phyloP scores from a whole-genome alignment of 2,113 vertebrate genomes.

The Malurus melanocephalus region DNA sequence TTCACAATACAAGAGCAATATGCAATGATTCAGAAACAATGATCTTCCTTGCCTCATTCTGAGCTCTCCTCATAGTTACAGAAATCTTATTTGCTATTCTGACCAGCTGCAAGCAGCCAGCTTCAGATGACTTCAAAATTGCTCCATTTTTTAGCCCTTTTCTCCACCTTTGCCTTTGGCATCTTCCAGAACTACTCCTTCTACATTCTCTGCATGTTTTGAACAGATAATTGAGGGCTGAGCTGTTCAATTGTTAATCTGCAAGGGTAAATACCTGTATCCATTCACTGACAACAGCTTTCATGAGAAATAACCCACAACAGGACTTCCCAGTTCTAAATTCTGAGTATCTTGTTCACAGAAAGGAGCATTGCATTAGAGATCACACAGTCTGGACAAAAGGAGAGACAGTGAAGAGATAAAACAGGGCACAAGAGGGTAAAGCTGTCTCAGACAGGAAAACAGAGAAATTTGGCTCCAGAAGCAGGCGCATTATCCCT shows the following conservation, averaged over 20 bases:
- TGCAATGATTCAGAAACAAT: neutral
- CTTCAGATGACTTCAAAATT: neutral
- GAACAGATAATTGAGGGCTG: neutral
- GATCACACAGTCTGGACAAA: neutral
- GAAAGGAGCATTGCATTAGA: neutral
- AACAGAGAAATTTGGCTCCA: neutral
- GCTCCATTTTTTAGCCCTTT: neutral
- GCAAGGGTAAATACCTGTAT: neutral
- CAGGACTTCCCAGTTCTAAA: neutral
- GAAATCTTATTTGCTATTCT: neutral
- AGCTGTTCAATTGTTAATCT: neutral
- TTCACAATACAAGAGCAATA: neutral
- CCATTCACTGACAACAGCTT: neutral
- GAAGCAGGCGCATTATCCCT: neutral
- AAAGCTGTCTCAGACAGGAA: neutral
- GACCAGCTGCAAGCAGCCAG: neutral
- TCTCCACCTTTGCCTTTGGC: constrained; percentile 14
- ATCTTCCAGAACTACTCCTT: neutral
- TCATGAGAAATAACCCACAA: neutral
- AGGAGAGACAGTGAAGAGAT: neutral
- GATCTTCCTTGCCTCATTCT: neutral
- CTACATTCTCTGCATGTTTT: neutral
- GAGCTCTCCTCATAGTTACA: neutral
- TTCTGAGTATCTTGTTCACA: neutral
- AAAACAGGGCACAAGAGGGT: neutral